A percentile compares a stretch with the other conserved stretches of the same genome.
Evolutionary conservation across 2,797 vertebrate species (phyloP).

Genomic region (Cyprinella venusta): DNA sequence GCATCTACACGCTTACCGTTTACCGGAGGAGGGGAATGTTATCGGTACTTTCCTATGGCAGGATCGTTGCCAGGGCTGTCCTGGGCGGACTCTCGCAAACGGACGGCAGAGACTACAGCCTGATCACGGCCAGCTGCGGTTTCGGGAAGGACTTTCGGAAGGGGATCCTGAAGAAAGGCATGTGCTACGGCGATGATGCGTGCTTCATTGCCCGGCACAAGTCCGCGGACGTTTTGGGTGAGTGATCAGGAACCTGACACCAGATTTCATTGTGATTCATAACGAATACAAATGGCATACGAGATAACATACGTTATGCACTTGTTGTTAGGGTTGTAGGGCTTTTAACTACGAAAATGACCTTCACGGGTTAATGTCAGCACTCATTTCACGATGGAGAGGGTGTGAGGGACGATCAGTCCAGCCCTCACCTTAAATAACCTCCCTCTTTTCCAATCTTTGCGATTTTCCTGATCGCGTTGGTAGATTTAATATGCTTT

Average conservation of each 20-base stretch:
- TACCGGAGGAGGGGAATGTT: conserved; percentile 85
- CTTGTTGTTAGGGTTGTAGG: not conserved
- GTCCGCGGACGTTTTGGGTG: conserved; percentile 90
- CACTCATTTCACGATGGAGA: not conserved
- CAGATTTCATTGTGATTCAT: not conserved
- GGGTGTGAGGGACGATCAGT: not conserved
- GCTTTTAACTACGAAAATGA: conserved; percentile 30
- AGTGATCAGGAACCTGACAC: conserved; percentile 60
- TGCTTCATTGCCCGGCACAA: conserved; percentile 93
- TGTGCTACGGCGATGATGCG: conserved; percentile 97
- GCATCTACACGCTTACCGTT: conserved; percentile 72
- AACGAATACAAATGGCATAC: not conserved
- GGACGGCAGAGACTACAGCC: conserved; percentile 93
- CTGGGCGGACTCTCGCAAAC: conserved; percentile 96
- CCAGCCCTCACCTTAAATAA: conserved; percentile 41
- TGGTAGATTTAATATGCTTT: not conserved
- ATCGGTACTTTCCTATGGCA: conserved; percentile 93
- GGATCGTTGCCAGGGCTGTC: conserved; percentile 96
- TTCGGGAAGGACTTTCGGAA: conserved; percentile 98
- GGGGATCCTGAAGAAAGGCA: conserved; percentile 97
- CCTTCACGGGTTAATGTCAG: conserved; percentile 53
- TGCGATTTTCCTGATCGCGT: not conserved
- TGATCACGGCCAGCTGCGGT: conserved; percentile 94
- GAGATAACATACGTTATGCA: no score
- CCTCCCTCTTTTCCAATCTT: not conserved